Percentiles rank a stretch among this genome's conserved stretches.
These are phyloP conservation scores for Trypoxylus dichotomus DNA, from an alignment of 1,140 invertebrate species.

Conservation along the genomic window DNA sequence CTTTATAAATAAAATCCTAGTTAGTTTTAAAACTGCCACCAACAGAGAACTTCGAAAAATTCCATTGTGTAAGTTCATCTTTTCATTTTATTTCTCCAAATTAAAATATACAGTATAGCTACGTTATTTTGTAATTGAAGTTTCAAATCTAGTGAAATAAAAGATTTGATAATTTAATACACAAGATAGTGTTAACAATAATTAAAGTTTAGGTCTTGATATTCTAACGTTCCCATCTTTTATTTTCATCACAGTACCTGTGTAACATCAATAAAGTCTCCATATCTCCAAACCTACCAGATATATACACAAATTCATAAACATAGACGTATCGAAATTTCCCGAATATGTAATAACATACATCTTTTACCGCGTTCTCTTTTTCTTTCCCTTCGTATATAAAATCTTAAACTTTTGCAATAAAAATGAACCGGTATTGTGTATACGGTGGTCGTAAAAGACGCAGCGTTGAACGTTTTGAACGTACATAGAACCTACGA, in stretches of 20 bases:
- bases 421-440: conserved; percentile 30
- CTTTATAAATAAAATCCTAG: too few species aligned
- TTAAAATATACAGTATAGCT: too few species aligned
- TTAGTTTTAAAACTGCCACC: too few species aligned
- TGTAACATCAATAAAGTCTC: not conserved
- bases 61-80: too few species aligned
- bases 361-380: conserved; percentile 3
- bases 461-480: conserved; percentile 14
- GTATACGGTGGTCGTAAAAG: conserved; percentile 24
- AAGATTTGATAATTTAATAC: too few species aligned
- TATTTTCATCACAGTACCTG: not conserved
- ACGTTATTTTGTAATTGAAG: too few species aligned
- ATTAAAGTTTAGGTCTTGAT: not conserved
- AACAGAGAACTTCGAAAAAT: too few species aligned
- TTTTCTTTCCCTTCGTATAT: conserved; percentile 15
- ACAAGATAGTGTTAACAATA: not conserved
- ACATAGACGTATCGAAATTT: conserved; percentile 19
- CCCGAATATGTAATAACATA: conserved; percentile 17
- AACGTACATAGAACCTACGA: not conserved
- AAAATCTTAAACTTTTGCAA: conserved; percentile 30
- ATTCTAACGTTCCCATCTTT: not conserved
- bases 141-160: too few species aligned
- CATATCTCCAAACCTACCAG: not conserved
- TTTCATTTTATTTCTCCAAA: too few species aligned
- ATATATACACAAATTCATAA: conserved; percentile 13